Percentiles rank a stretch among this genome's conserved stretches.
phyloP scores from a whole-genome alignment of 2,888 invertebrate species.

The Dermolepida albohirtum region DNA sequence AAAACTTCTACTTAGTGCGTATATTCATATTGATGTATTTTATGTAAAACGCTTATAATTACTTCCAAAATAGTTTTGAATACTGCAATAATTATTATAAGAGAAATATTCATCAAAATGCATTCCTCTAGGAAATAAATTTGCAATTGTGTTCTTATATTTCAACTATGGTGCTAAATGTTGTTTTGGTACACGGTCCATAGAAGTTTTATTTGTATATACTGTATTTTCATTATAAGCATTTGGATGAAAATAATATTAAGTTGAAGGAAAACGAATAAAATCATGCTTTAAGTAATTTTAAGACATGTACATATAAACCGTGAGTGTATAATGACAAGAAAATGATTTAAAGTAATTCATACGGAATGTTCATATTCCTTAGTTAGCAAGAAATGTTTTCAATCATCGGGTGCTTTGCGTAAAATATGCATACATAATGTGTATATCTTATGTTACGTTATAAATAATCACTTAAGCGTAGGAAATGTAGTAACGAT shows the following conservation, averaged over 20 bases:
- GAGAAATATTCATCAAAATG: conserved; percentile 23
- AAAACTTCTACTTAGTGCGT: too few species aligned
- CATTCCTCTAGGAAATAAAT: conserved; percentile 17
- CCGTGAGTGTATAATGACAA: conserved; percentile 53
- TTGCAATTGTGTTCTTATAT: not conserved
- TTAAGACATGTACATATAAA: conserved; percentile 58
- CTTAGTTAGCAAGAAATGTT: conserved; percentile 23
- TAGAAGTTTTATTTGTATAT: conserved; percentile 24
- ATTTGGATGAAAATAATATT: conserved; percentile 42
- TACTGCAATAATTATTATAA: conserved; percentile 22
- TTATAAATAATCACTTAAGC: too few species aligned
- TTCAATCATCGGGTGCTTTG: conserved; percentile 7
- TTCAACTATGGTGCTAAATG: conserved; percentile 25
- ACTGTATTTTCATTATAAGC: conserved; percentile 25
- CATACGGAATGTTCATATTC: conserved; percentile 55
- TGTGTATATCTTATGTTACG: conserved; percentile 13
- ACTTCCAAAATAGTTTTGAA: not conserved
- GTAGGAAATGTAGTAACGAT: too few species aligned
- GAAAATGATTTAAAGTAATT: conserved; percentile 39
- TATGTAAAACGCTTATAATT: not conserved
- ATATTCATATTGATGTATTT: too few species aligned
- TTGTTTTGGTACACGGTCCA: conserved; percentile 27
- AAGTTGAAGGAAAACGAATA: conserved; percentile 46
- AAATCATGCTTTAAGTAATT: conserved; percentile 61
- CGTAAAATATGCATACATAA: conserved; percentile 2